Evolutionary conservation across 1,140 invertebrate genomes (phyloP), one percentile per base, ranked within the genome.

Genomic region (Drosophila asahinai): DNA sequence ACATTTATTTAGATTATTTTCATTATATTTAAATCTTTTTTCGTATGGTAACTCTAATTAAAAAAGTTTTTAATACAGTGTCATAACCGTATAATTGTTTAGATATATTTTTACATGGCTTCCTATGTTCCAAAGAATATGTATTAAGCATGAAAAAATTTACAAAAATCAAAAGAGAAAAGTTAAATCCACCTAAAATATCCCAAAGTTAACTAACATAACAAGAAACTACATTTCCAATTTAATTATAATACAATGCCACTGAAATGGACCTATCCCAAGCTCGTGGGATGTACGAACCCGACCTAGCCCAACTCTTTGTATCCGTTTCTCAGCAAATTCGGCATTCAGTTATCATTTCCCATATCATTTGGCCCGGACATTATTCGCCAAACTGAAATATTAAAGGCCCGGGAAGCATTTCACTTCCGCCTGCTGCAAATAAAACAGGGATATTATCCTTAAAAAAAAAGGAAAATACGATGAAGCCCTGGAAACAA

Each of bases 361-460:
- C 33, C 60, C 54, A 65, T 51, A 57, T 65, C 45, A 61, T 77
- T 43, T 27, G 12, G 19, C 45, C 17, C 58, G 64, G 42, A 63
- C 76, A 63, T 67, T 66, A 55, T 77, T 62, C 43, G 49, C 12
- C 22, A 61, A 66, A 86, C 54, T 67, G 47, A 73, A 76, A 77
- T 70, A 73, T 89, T 73, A 57, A 86, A 57, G 55, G 57, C 49
- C 45, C 49, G 36, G 38, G 33, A 51, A 81, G 63, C 33, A 61
- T 51, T 80, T 73, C 36, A 87, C 84, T 86, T 86, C 83, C 83
- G 84, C 49, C 43, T 38, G 36, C n/a, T 48, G 74, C 42, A 61
- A 72, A 65, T 73, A 40, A 42, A 70, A 80, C 55, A 60, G 9
- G 38, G 49, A 57, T 43, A 47, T 68, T 55, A 55, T 54, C 48